phyloP scores from a whole-genome alignment of 2,113 vertebrate genomes.

The Brevimyrus niger region DNA sequence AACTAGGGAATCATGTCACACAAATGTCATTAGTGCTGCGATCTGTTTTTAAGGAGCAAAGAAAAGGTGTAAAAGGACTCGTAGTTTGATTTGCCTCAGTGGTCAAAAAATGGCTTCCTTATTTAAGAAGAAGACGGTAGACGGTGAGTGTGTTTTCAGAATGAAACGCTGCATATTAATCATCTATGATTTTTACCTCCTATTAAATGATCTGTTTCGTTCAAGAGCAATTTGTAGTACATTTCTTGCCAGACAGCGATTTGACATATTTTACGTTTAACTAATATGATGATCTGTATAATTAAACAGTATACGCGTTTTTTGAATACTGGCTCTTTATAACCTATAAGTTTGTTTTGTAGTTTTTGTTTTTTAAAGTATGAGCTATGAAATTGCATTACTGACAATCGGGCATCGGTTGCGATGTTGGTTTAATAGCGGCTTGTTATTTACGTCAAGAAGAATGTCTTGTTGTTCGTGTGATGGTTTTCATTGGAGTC shows the following conservation, averaged over 20 bases:
- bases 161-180: not conserved
- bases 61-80: not conserved
- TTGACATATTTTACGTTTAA: not conserved
- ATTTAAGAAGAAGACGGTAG: constrained; percentile 79
- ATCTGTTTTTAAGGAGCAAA: not conserved
- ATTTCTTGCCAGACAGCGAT: not conserved
- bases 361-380: not conserved
- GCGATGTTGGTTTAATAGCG: not conserved
- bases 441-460: not conserved
- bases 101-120: constrained; percentile 61
- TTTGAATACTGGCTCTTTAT: not conserved
- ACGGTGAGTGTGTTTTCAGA: constrained; percentile 58
- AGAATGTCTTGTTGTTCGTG: not conserved
- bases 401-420: not conserved
- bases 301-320: not conserved
- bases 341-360: not conserved
- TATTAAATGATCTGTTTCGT: not conserved
- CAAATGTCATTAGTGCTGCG: not conserved
- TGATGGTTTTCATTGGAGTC: not conserved
- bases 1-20: not conserved
- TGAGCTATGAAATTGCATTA: not conserved
- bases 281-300: not conserved
- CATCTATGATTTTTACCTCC: not conserved
- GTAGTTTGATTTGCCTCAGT: not conserved
- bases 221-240: not conserved